phyloP scores from a whole-genome alignment of 2,113 vertebrate species.

The Antechinus stuartii region DNA sequence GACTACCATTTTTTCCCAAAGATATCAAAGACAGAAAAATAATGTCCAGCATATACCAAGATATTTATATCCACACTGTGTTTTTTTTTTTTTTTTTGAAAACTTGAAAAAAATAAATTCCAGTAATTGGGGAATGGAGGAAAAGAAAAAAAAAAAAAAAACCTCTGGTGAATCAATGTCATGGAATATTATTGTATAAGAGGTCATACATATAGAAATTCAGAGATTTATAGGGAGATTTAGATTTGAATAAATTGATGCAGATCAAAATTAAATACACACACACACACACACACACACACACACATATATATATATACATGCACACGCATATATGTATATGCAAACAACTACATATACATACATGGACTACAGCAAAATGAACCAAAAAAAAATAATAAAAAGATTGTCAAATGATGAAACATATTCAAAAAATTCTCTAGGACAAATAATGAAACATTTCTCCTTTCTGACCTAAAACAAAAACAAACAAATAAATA shows the following conservation, averaged over 20 bases:
- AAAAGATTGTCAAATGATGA: neutral
- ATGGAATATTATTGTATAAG: neutral
- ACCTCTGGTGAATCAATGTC: neutral
- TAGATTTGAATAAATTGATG: neutral
- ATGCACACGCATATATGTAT: too few species aligned
- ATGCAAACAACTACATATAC: neutral
- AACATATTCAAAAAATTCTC: neutral
- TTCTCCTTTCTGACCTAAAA: neutral
- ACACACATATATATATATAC: neutral
- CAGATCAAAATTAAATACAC: neutral
- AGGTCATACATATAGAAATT: neutral
- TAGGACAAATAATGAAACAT: neutral
- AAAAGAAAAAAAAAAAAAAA: neutral
- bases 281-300: neutral
- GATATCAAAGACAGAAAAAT: neutral
- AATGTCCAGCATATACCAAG: neutral
- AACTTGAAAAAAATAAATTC: neutral
- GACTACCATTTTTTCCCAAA: neutral
- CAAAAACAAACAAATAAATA: neutral
- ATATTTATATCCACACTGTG: neutral
- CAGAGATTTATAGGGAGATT: neutral
- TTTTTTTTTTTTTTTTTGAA: neutral
- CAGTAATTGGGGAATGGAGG: neutral
- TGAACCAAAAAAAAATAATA: neutral
- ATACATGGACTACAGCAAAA: neutral